Evolutionary conservation across 2,888 invertebrate species (phyloP).

Genomic region (Nemoura dubitans): DNA sequence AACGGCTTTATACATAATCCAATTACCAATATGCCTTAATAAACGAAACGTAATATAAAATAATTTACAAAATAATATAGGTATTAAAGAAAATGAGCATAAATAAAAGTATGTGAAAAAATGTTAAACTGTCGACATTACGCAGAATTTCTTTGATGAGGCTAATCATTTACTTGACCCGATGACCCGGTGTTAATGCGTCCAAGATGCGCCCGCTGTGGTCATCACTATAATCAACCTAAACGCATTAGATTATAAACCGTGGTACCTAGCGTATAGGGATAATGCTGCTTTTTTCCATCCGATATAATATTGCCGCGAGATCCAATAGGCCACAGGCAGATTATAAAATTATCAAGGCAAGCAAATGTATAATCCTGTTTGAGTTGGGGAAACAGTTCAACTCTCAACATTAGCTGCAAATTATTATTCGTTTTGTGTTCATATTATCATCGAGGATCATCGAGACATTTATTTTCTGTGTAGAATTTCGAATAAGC

Average conservation of each 20-base stretch:
- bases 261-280: background rate
- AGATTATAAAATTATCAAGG: background rate
- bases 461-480: no score
- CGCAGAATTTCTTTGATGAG: background rate
- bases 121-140: background rate
- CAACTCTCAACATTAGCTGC: no score
- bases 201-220: background rate
- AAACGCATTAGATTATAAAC: conserved; percentile 8
- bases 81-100: background rate
- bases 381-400: background rate
- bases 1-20: background rate
- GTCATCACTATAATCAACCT: background rate
- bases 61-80: background rate
- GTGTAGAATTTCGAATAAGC: no score
- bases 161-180: background rate
- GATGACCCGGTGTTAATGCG: background rate
- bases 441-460: no score
- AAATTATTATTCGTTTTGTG: no score
- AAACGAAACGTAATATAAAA: background rate
- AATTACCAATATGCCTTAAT: background rate
- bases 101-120: background rate
- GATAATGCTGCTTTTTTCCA: background rate
- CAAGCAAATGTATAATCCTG: background rate
- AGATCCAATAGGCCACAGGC: background rate
- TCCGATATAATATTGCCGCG: background rate